phyloP scores from a whole-genome alignment of 23 tunicate genomes.

The Ascidia mentula region DNA sequence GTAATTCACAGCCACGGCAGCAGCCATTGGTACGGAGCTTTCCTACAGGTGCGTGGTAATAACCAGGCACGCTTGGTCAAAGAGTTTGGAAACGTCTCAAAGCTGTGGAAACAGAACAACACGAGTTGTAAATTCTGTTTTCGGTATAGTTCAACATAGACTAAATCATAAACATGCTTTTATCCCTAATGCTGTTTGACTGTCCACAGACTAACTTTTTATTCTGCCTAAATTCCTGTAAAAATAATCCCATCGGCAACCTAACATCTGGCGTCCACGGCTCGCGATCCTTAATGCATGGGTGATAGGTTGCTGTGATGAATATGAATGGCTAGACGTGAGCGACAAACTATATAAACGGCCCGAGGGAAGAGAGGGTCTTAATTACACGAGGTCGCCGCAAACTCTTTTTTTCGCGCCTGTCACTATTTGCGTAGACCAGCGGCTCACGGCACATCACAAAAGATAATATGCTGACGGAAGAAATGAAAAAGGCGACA shows the following conservation, averaged over 20 bases:
- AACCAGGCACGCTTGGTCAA: not conserved
- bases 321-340: not conserved
- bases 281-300: too few relatives aligned
- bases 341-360: not conserved
- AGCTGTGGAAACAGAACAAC: not conserved
- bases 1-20: slow-evolving; percentile 84
- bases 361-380: slow-evolving; percentile 13
- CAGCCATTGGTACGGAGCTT: slow-evolving; percentile 65
- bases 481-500: not conserved
- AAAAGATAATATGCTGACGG: not conserved
- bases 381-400: slow-evolving; percentile 3
- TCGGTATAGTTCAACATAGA: too few relatives aligned
- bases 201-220: too few relatives aligned
- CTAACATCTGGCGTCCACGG: too few relatives aligned
- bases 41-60: slow-evolving; percentile 13
- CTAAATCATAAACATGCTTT: too few relatives aligned
- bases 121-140: too few relatives aligned
- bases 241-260: too few relatives aligned
- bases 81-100: not conserved
- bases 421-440: slow-evolving; percentile 2
- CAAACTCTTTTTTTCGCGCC: not conserved
- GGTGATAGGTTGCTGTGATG: not conserved
- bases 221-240: too few relatives aligned
- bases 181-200: too few relatives aligned
- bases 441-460: not conserved